Conservation (phyloP, 2,888 invertebrate species). For the Eupithecia pulchellata region DNA sequence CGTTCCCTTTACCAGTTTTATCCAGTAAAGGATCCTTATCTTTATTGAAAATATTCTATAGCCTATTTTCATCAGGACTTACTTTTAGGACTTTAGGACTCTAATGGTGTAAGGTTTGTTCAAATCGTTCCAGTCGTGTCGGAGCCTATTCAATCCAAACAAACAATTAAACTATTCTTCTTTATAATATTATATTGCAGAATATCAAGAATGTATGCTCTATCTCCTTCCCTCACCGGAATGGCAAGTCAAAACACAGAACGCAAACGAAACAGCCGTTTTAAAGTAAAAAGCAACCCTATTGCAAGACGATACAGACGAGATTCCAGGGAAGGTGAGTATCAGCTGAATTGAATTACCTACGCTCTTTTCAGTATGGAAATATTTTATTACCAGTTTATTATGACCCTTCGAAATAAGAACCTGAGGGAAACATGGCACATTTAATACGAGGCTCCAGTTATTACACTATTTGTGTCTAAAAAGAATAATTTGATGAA, state of each 20-base stretch:
- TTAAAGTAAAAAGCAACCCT: conserved; percentile 47
- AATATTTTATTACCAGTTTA: conserved; percentile 37
- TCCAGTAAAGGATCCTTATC: too few species aligned
- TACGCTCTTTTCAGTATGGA: conserved; percentile 24
- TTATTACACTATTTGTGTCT: not conserved
- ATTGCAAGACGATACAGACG: conserved; percentile 51
- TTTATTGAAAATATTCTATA: too few species aligned
- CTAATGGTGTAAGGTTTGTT: too few species aligned
- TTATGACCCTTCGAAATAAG: conserved; percentile 21
- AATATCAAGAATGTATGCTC: conserved; percentile 56
- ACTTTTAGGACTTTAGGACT: too few species aligned
- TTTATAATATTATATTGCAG: too few species aligned
- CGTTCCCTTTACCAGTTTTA: too few species aligned
- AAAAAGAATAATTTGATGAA: not conserved
- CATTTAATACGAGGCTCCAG: conserved; percentile 6
- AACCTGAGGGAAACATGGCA: conserved; percentile 4
- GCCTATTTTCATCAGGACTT: too few species aligned
- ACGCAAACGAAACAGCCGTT: conserved; percentile 57
- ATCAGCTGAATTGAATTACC: conserved; percentile 21
- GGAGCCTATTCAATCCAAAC: too few species aligned
- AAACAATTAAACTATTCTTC: too few species aligned
- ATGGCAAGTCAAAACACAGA: conserved; percentile 39
- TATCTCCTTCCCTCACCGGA: conserved; percentile 45
- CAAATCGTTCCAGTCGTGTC: too few species aligned
- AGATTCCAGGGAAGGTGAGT: conserved; percentile 63